phyloP scores from a whole-genome alignment of 2,797 vertebrate species.

The Scleropages formosus region DNA sequence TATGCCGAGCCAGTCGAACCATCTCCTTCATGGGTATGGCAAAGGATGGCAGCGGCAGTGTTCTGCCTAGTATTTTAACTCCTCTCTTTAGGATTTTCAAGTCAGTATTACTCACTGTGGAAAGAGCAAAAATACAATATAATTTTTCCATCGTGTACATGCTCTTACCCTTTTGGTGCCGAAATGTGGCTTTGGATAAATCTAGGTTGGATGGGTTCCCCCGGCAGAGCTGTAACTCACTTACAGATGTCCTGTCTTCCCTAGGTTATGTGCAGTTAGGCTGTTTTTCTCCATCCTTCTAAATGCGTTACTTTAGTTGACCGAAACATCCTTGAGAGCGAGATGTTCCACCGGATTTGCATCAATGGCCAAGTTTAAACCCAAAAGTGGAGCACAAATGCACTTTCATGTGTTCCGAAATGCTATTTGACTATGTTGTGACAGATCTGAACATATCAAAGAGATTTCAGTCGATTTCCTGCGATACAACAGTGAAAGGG shows the following conservation, averaged over 20 bases:
- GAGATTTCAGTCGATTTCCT: too few relatives aligned
- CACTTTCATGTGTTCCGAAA: too few relatives aligned
- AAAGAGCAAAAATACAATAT: not conserved
- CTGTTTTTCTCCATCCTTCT: not conserved
- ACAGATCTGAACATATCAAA: too few relatives aligned
- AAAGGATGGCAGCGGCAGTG: not conserved
- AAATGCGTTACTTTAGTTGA: not conserved
- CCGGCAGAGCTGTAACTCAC: not conserved
- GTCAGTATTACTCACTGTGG: not conserved
- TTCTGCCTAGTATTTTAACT: not conserved
- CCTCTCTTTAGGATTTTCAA: not conserved
- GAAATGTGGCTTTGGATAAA: constrained; percentile 1
- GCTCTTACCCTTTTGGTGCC: not conserved
- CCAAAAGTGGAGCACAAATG: too few relatives aligned
- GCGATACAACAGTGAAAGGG: too few relatives aligned
- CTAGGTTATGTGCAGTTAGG: not conserved
- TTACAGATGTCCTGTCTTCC: constrained; percentile 1
- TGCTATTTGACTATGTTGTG: too few relatives aligned
- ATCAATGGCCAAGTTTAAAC: too few relatives aligned
- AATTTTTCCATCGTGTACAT: constrained; percentile 2
- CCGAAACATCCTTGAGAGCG: not conserved
- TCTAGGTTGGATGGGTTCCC: not conserved
- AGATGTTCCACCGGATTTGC: too few relatives aligned
- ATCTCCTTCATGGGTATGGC: not conserved
- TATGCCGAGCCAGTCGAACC: not conserved